phyloP scores from a whole-genome alignment of 2,797 vertebrate species.

The Sparus aurata region DNA sequence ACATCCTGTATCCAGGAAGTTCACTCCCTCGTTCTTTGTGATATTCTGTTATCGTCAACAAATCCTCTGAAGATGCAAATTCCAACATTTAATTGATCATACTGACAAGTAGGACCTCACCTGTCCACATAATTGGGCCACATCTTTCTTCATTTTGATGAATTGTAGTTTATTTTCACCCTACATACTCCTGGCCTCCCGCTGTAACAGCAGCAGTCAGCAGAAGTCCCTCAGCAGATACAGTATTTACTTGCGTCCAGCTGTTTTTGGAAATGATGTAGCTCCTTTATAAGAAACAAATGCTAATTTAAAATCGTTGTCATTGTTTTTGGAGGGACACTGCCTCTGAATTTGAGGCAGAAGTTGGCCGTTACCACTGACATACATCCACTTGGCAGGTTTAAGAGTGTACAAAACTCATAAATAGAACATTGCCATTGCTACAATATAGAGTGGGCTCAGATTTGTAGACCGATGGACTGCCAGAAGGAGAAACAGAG shows the following conservation, averaged over 20 bases:
- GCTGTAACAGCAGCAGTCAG: background rate
- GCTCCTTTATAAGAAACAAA: background rate
- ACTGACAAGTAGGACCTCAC: background rate
- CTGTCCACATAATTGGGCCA: background rate
- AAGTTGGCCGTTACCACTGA: too few species aligned
- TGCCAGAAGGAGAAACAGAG: too few species aligned
- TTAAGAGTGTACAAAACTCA: too few species aligned
- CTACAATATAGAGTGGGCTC: too few species aligned
- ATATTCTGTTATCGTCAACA: background rate
- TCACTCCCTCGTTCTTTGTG: background rate
- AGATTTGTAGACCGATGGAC: too few species aligned
- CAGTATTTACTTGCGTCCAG: background rate
- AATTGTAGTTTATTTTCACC: conserved; percentile 19
- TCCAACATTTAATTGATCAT: background rate
- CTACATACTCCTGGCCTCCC: background rate
- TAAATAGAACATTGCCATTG: too few species aligned
- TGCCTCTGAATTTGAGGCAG: too few species aligned
- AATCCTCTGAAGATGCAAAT: background rate
- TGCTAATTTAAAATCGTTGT: too few species aligned
- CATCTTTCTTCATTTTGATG: conserved; percentile 2
- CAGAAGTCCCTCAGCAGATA: background rate
- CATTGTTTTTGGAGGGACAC: too few species aligned
- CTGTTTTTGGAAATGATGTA: background rate
- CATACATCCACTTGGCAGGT: too few species aligned
- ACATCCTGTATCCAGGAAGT: background rate